Base-by-base conservation (phyloP, 30 jellyfish, hydroid and myxozoan species). In the Aurelia coerulea region DNA sequence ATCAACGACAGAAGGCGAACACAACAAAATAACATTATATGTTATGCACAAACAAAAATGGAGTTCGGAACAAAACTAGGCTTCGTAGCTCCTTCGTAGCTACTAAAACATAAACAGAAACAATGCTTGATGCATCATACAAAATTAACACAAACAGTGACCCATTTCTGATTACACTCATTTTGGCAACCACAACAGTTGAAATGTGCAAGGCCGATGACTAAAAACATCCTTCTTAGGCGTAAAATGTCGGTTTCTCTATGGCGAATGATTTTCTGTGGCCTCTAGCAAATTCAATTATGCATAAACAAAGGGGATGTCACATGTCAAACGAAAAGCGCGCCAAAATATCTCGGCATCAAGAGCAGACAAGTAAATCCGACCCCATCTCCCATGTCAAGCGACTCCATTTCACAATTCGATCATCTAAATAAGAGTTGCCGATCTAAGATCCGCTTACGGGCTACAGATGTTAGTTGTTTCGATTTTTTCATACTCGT, bases 321-420 rank as follows among this genome's bases (percentile, higher is more conserved):
- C 80, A 79, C 89, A 66, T 79, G 89, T 17, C 89, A 10, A 63
- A 65, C 73, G 62, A 35, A 51, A 76, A 76, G 86, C 86, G 86
- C 86, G 86, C 86, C 86, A 76, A 79, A 63, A 64, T 32, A 32
- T 70, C 42, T 49, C 72, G 69, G 39, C 72, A 52, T 65, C 65
- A 46, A 41, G 41, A 65, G 46, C 80, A 50, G 60, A 42, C 81
- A 41, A 19, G 89, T 49, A 50, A 32, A 42, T 64, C 89, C 81
- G 62, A 13, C 59, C 72, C 32, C 46, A 63, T 58, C 35, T 65
- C 37, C 74, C 19, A 79, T 79, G 73, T 79, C 89, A 64, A 23
- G 52, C 73, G 80, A 11, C 54, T 64, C 89, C 69, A 19, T 46
- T 56, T 74, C 69, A 50, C 74, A 79, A 79, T 35, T 49, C 66